A percentile compares a stretch with the other conserved stretches of the same genome.
These are phyloP conservation scores for Nymphicus hollandicus DNA, from an alignment of 2,113 vertebrate genomes.

Conservation along the genomic window DNA sequence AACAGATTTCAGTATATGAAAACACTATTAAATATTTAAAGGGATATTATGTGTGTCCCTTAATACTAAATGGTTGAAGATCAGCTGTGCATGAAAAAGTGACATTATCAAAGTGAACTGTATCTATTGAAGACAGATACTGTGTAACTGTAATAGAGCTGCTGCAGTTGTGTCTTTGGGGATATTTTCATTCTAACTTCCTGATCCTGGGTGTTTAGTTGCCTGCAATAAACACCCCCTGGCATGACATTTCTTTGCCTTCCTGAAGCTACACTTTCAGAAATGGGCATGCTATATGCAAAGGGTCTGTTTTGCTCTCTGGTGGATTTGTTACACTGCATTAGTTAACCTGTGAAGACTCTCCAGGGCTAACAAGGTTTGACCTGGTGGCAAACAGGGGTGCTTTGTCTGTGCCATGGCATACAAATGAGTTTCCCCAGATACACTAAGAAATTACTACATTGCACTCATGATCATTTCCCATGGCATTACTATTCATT, in stretches of 20 bases:
- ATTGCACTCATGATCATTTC: not conserved
- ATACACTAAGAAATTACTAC: not conserved
- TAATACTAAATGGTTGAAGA: not conserved
- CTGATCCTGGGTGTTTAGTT: not conserved
- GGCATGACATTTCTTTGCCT: not conserved
- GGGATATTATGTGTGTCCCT: not conserved
- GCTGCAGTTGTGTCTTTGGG: not conserved
- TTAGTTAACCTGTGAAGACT: not conserved
- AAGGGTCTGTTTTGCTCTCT: not conserved
- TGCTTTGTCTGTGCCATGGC: not conserved
- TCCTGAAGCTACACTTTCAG: not conserved
- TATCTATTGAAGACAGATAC: not conserved
- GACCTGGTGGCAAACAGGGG: not conserved
- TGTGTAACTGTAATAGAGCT: not conserved
- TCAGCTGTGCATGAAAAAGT: not conserved
- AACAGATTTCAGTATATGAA: constrained; percentile 1
- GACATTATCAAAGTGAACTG: not conserved
- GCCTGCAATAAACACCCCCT: not conserved
- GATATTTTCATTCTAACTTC: not conserved
- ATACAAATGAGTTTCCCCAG: not conserved
- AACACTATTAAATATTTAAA: constrained; percentile 35
- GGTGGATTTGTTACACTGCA: not conserved
- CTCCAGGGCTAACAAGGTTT: not conserved
- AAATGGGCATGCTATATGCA: not conserved
- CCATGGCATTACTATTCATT: not conserved